A percentile compares a stretch with the other conserved stretches of the same genome.
These are phyloP conservation scores for Megalopta genalis DNA, from an alignment of 1,140 invertebrate species.

Conservation along the genomic window DNA sequence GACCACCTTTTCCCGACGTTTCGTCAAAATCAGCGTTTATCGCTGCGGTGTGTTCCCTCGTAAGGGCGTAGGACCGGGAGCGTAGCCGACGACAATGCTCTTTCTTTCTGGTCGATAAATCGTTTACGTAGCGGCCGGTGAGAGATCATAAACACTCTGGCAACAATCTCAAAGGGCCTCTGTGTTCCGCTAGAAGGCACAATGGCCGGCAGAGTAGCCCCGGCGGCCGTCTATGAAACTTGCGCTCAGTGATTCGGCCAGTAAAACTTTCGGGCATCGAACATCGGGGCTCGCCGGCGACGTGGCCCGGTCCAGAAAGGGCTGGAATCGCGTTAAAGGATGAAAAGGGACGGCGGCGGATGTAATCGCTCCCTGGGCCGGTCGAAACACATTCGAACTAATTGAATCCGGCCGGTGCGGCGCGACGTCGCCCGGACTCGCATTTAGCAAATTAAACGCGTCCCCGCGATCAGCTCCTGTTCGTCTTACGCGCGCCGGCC, in stretches of 20 bases:
- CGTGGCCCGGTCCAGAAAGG: conserved; percentile 26
- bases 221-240: conserved; percentile 56
- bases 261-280: conserved; percentile 63
- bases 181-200: conserved; percentile 42
- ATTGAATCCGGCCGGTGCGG: conserved; percentile 46
- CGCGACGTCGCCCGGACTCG: neutral
- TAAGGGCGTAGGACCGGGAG: too few species aligned
- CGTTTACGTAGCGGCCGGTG: conserved; percentile 44
- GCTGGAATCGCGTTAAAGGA: conserved; percentile 25
- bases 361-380: conserved; percentile 39
- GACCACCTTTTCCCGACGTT: too few species aligned
- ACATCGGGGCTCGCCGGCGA: conserved; percentile 23
- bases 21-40: too few species aligned
- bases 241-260: conserved; percentile 57
- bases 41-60: too few species aligned
- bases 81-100: conserved; percentile 1
- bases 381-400: conserved; percentile 41
- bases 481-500: neutral
- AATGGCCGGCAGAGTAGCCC: conserved; percentile 46
- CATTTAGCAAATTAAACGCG: conserved; percentile 28
- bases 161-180: conserved; percentile 47
- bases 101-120: conserved; percentile 56
- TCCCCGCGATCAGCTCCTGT: neutral
- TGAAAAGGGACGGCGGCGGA: conserved; percentile 33
- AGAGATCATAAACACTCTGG: conserved; percentile 41